phyloP scores from a whole-genome alignment of 2,113 vertebrate genomes.

The Salvelinus fontinalis region DNA sequence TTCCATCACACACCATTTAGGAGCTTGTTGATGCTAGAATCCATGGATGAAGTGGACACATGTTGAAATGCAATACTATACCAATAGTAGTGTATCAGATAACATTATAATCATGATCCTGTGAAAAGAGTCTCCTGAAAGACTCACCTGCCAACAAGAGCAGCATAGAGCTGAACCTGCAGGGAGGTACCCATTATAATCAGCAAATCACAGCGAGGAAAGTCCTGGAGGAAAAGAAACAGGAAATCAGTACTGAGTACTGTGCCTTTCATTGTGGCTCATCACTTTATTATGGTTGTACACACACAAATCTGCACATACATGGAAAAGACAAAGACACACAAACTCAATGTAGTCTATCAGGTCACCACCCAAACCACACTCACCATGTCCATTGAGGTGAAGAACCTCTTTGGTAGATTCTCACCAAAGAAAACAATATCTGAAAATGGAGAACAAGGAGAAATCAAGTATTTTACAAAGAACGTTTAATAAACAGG shows the following conservation, averaged over 20 bases:
- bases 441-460: conserved; percentile 65
- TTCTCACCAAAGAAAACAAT: conserved; percentile 92
- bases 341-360: not conserved
- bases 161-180: conserved; percentile 91
- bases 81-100: too few species aligned
- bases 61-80: too few species aligned
- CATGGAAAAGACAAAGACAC: not conserved
- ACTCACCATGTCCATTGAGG: conserved; percentile 82
- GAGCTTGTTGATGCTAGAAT: too few species aligned
- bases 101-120: too few species aligned
- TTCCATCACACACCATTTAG: not conserved
- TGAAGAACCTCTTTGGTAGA: conserved; percentile 85
- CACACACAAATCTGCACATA: conserved; percentile 1
- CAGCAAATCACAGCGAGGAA: conserved; percentile 85
- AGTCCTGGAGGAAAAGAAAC: conserved; percentile 74
- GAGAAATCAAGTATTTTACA: not conserved
- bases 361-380: not conserved
- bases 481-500: too few species aligned
- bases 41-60: too few species aligned
- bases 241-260: not conserved
- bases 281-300: not conserved
- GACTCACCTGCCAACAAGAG: conserved; percentile 80
- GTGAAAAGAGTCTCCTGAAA: not conserved
- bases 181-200: conserved; percentile 92
- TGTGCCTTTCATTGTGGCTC: too few species aligned